Conservation (phyloP, 2,113 vertebrate genomes). For the Tragelaphus strepsiceros region DNA sequence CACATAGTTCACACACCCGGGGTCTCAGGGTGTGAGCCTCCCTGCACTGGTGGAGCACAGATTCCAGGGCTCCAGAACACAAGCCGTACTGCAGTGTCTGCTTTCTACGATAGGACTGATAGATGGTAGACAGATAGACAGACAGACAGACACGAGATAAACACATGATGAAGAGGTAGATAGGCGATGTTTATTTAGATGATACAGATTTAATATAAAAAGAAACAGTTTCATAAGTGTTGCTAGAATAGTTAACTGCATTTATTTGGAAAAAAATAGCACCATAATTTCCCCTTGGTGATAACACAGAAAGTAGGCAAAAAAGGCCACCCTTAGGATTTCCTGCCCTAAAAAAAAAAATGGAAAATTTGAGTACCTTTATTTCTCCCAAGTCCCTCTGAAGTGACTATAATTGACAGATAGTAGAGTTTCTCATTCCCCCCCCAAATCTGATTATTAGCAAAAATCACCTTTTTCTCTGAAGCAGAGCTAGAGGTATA, state of each 20-base stretch:
- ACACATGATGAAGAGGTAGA: neutral
- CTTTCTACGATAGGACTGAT: neutral
- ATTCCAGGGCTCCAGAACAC: neutral
- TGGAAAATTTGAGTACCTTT: neutral
- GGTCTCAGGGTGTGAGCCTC: neutral
- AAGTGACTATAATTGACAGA: neutral
- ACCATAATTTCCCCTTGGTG: neutral
- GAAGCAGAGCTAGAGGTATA: neutral
- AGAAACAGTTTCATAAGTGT: neutral
- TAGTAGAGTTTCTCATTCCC: neutral
- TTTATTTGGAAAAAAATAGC: neutral
- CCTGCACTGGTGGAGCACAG: neutral
- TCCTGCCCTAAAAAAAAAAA: neutral
- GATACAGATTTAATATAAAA: neutral
- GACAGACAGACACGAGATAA: neutral
- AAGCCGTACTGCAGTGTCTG: neutral
- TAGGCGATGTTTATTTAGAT: neutral
- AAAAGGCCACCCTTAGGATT: neutral
- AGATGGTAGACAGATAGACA: neutral
- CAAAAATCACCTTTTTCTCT: neutral
- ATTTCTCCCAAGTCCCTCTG: neutral
- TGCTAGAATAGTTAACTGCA: neutral
- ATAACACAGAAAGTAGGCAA: neutral
- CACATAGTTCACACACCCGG: neutral
- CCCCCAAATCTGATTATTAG: neutral